Percentiles rank a stretch among this genome's conserved stretches.
These are phyloP conservation scores for Germaria angustata DNA, from an alignment of 2,888 invertebrate genomes.

Conservation along the genomic window DNA sequence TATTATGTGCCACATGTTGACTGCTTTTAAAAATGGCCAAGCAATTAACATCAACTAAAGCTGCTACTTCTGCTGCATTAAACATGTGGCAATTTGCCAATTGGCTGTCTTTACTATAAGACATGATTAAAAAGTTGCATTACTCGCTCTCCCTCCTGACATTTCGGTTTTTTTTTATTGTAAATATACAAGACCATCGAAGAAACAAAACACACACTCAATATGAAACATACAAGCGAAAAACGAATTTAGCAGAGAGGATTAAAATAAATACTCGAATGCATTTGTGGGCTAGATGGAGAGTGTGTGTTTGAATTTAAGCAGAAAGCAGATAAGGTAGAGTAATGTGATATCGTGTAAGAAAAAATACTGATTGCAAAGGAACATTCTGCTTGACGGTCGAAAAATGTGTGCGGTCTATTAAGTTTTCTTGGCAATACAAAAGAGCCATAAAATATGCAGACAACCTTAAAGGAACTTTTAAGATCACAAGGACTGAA, in stretches of 20 bases:
- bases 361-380: slow-evolving; percentile 27
- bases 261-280: slow-evolving; percentile 34
- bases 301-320: slow-evolving; percentile 4
- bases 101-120: slow-evolving; percentile 55
- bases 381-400: not conserved
- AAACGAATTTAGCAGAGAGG: not conserved
- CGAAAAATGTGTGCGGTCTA: slow-evolving; percentile 25
- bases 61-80: slow-evolving; percentile 59
- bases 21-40: slow-evolving; percentile 59
- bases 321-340: not conserved
- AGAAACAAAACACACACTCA: slow-evolving; percentile 13
- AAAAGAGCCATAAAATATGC: slow-evolving; percentile 10
- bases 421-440: slow-evolving; percentile 54
- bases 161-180: not conserved
- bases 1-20: slow-evolving; percentile 64
- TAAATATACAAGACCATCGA: not conserved
- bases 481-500: not conserved
- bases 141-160: not conserved
- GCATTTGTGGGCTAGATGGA: not conserved
- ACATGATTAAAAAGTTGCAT: slow-evolving; percentile 47
- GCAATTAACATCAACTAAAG: slow-evolving; percentile 64
- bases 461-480: not conserved
- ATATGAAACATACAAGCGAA: not conserved
- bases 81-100: slow-evolving; percentile 66
- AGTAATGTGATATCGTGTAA: not conserved